Evolutionary conservation across 2,113 vertebrate genomes (phyloP).

Genomic region (Oryzias celebensis): DNA sequence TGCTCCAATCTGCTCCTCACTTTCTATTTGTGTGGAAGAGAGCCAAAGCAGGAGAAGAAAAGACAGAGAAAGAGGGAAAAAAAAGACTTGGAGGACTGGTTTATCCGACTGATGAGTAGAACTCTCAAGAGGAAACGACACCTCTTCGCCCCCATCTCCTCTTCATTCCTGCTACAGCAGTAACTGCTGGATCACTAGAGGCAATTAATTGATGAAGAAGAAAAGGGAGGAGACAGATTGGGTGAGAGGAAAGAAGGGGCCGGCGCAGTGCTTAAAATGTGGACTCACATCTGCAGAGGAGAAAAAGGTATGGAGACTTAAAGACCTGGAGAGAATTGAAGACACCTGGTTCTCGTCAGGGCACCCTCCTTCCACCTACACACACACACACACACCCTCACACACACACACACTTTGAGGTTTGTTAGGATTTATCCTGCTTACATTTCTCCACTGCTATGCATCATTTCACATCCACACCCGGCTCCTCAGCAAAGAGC

Average conservation of each 20-base stretch:
- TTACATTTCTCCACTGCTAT: constrained; percentile 70
- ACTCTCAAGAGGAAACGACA: constrained; percentile 53
- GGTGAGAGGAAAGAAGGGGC: constrained; percentile 6
- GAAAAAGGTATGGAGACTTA: constrained; percentile 26
- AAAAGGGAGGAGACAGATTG: constrained; percentile 36
- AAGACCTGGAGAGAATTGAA: constrained; percentile 46
- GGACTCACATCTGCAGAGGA: constrained; percentile 24
- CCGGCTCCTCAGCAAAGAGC: constrained; percentile 63
- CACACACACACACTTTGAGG: constrained; percentile 51
- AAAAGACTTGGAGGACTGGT: constrained; percentile 12
- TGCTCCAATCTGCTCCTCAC: constrained; percentile 47
- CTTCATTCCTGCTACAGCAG: constrained; percentile 16
- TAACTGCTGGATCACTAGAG: constrained; percentile 31
- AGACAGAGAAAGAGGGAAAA: constrained; percentile 5
- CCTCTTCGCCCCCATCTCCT: constrained; percentile 49
- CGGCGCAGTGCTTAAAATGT: constrained; percentile 7
- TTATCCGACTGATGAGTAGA: constrained; percentile 38
- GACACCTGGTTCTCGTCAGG: constrained; percentile 74
- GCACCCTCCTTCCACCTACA: constrained; percentile 50
- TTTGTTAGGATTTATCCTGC: constrained; percentile 70
- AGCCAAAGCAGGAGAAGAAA: constrained; percentile 12
- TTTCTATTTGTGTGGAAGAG: constrained; percentile 39
- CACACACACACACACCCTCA: constrained; percentile 50
- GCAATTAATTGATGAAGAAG: constrained; percentile 46
- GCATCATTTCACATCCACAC: constrained; percentile 70